These are phyloP conservation scores for Prunella fulvescens DNA, from an alignment of 2,113 vertebrate species.

Conservation along the genomic window DNA sequence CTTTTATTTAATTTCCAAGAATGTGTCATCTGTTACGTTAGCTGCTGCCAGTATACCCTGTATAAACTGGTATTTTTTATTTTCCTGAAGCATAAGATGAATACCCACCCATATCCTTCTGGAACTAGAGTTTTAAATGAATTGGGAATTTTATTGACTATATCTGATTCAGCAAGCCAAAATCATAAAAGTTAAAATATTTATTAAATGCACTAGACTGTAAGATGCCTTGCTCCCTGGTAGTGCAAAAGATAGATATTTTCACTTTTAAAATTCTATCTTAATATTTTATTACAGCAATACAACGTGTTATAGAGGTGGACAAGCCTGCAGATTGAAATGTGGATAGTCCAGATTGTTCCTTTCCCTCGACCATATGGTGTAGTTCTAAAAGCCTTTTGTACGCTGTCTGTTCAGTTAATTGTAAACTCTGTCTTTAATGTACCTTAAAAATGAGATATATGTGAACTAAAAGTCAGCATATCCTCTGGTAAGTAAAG, in stretches of 20 bases:
- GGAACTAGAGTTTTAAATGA: conserved; percentile 67
- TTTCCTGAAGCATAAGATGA: conserved; percentile 72
- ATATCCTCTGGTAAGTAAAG: conserved; percentile 43
- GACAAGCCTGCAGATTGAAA: conserved; percentile 80
- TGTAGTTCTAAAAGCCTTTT: conserved; percentile 84
- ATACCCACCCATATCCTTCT: conserved; percentile 70
- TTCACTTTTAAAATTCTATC: conserved; percentile 70
- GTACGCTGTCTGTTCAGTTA: conserved; percentile 80
- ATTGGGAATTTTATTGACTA: conserved; percentile 60
- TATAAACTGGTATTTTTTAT: conserved; percentile 68
- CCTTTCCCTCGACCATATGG: conserved; percentile 80
- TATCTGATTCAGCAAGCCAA: conserved; percentile 52
- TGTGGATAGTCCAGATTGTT: conserved; percentile 80
- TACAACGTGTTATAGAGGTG: conserved; percentile 81
- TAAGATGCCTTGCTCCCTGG: conserved; percentile 40
- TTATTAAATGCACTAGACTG: conserved; percentile 57
- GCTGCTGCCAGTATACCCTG: conserved; percentile 67
- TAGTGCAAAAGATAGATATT: conserved; percentile 69
- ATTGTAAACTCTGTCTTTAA: conserved; percentile 78
- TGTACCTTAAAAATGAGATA: conserved; percentile 68
- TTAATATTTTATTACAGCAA: conserved; percentile 79
- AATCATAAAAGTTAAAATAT: conserved; percentile 65
- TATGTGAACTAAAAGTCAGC: conserved; percentile 53
- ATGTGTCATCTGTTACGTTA: conserved; percentile 77
- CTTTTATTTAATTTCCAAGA: conserved; percentile 81